Evolutionary conservation across 2,888 invertebrate genomes (phyloP).

Genomic region (Orchesella flavescens): DNA sequence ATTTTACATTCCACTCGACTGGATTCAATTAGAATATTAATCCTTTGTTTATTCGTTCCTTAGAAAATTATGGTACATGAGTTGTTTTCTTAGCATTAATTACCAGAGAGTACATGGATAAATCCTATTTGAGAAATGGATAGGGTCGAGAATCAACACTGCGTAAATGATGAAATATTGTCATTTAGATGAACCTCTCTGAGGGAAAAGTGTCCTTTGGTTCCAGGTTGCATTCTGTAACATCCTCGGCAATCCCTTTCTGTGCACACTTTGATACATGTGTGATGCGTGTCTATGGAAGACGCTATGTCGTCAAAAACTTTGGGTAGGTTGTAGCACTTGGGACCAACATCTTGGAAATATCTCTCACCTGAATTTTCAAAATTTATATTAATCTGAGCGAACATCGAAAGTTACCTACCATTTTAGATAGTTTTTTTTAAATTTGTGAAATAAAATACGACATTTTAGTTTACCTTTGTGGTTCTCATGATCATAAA

Average conservation of each 20-base stretch:
- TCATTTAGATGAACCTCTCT: constrained; percentile 67
- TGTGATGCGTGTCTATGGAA: constrained; percentile 65
- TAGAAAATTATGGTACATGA: too few species aligned
- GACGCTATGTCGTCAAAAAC: constrained; percentile 67
- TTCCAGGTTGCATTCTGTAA: constrained; percentile 64
- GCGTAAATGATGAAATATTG: constrained; percentile 66
- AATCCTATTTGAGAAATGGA: not conserved
- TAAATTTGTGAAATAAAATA: too few species aligned
- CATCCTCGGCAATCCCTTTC: constrained; percentile 66
- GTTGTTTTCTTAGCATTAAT: too few species aligned
- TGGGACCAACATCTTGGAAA: constrained; percentile 64
- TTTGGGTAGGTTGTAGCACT: constrained; percentile 69
- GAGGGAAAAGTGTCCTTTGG: constrained; percentile 66
- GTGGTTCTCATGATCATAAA: constrained; percentile 62
- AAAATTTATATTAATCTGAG: not conserved
- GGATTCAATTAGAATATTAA: too few species aligned
- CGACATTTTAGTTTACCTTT: constrained; percentile 41
- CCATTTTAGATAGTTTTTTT: too few species aligned
- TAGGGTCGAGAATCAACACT: constrained; percentile 49
- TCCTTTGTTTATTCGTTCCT: too few species aligned
- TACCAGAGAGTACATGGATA: too few species aligned
- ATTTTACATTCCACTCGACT: too few species aligned
- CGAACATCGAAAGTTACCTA: too few species aligned
- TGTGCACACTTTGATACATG: constrained; percentile 66
- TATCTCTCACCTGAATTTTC: constrained; percentile 61